Evolutionary conservation across 2,113 vertebrate genomes (phyloP).

Genomic region (Tamias sibiricus): DNA sequence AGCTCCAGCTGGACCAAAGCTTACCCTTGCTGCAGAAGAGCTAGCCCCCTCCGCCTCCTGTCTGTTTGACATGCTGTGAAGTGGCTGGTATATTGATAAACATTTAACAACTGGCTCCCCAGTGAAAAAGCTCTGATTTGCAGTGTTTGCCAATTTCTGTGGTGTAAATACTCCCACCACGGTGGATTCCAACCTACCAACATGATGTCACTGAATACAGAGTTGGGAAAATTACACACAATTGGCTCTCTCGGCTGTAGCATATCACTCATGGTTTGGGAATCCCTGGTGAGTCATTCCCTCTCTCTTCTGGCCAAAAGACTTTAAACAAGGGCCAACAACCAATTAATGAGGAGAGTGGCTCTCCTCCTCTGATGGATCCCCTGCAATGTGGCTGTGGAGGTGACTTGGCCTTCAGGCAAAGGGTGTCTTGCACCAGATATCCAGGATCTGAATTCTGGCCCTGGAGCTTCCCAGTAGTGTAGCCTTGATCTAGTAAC

Average conservation of each 20-base stretch:
- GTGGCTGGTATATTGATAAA: background rate
- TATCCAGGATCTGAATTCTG: background rate
- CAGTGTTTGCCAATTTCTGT: constrained; percentile 44
- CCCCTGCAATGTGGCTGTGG: background rate
- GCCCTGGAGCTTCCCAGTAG: background rate
- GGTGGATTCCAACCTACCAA: constrained; percentile 27
- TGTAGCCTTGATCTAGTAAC: background rate
- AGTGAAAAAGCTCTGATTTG: background rate
- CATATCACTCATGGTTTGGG: background rate
- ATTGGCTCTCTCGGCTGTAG: background rate
- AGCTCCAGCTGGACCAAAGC: background rate
- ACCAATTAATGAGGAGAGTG: background rate
- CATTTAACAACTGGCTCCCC: background rate
- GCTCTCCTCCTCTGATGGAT: background rate
- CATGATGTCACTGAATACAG: background rate
- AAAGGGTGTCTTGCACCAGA: background rate
- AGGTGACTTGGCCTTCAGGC: background rate
- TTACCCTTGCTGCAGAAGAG: background rate
- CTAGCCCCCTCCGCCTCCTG: background rate
- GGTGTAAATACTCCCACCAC: constrained; percentile 56
- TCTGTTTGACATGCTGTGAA: background rate
- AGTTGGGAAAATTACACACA: background rate
- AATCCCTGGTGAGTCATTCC: background rate
- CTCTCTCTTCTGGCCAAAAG: background rate
- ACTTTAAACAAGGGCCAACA: background rate